These are phyloP conservation scores for Nemopilema nomurai DNA, from an alignment of 30 jellyfish, hydroid and myxozoan genomes.

Conservation along the genomic window DNA sequence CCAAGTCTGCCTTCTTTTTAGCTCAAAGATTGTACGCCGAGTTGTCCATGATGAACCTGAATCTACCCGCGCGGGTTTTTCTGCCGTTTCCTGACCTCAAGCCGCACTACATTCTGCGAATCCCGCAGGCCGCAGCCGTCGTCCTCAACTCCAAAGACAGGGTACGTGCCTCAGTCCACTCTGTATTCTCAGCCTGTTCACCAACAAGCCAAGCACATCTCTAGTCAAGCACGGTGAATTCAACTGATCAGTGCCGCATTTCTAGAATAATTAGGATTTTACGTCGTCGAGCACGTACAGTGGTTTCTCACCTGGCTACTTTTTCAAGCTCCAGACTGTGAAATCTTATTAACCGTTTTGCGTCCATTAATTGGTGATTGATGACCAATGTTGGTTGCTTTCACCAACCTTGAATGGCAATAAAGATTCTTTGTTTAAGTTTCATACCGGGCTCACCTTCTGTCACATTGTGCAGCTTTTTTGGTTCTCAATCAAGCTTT, in stretches of 20 bases:
- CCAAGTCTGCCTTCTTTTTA: too few relatives aligned
- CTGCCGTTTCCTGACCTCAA: slow-evolving; percentile 82
- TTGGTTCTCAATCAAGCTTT: too few relatives aligned
- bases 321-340: neutral
- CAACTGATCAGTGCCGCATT: neutral
- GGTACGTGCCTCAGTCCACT: slow-evolving; percentile 32
- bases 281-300: neutral
- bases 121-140: slow-evolving; percentile 98
- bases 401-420: neutral
- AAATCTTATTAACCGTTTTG: neutral
- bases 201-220: too few relatives aligned
- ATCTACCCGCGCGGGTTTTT: slow-evolving; percentile 96
- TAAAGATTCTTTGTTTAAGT: neutral
- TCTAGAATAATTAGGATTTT: neutral
- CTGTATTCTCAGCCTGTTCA: neutral
- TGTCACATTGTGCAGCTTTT: too few relatives aligned
- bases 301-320: neutral
- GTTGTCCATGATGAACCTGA: slow-evolving; percentile 87
- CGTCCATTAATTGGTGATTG: neutral
- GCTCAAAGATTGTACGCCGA: slow-evolving; percentile 97
- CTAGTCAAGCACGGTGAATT: too few relatives aligned
- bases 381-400: neutral
- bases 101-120: slow-evolving; percentile 94
- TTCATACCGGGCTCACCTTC: neutral
- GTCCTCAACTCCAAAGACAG: slow-evolving; percentile 96